Conservation (phyloP, 2,888 invertebrate genomes). For the Andrena hattorfiana region DNA sequence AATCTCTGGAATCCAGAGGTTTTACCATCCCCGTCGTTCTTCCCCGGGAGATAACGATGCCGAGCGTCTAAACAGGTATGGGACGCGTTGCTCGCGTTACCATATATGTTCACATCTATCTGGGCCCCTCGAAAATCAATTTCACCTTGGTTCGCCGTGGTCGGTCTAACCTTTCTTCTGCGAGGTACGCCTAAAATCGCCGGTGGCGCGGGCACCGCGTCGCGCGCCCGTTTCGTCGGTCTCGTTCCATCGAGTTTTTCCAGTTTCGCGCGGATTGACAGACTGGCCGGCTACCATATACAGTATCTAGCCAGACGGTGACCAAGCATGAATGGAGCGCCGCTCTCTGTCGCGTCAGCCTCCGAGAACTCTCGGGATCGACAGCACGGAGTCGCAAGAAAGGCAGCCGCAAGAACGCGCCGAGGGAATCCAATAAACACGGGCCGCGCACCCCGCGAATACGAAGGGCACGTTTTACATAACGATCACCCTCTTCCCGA, state of each 20-base stretch:
- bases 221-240: constrained; percentile 49
- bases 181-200: constrained; percentile 53
- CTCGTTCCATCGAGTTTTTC: constrained; percentile 73
- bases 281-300: constrained; percentile 75
- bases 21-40: too few species aligned
- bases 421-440: constrained; percentile 55
- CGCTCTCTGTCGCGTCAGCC: constrained; percentile 64
- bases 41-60: too few species aligned
- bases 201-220: constrained; percentile 12
- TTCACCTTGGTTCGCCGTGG: constrained; percentile 22
- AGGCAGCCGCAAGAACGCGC: constrained; percentile 43
- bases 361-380: constrained; percentile 39
- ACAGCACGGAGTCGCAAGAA: constrained; percentile 52
- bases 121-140: constrained; percentile 41
- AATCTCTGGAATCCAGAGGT: too few species aligned
- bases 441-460: constrained; percentile 16
- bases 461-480: constrained; percentile 18
- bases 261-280: constrained; percentile 71
- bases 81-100: constrained; percentile 9
- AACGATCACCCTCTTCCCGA: background rate
- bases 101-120: constrained; percentile 50
- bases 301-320: constrained; percentile 67
- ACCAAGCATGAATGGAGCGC: constrained; percentile 75
- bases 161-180: constrained; percentile 45
- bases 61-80: constrained; percentile 17